Evolutionary conservation across 2,888 invertebrate genomes (phyloP).

Genomic region (Athalia cordata): DNA sequence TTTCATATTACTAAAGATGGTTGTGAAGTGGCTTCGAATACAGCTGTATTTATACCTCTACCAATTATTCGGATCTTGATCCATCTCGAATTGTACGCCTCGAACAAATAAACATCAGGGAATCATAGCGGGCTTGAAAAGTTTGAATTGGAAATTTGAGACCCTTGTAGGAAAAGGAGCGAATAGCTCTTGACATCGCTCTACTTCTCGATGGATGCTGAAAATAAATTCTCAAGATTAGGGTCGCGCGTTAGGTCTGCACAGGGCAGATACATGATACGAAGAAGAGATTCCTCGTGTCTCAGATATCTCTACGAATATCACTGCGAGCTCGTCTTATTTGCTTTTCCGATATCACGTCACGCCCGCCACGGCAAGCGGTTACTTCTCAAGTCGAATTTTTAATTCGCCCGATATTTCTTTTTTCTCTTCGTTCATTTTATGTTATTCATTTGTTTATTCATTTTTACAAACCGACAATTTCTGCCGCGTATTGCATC

Average conservation of each 20-base stretch:
- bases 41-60: not conserved
- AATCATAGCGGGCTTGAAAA: slow-evolving; percentile 18
- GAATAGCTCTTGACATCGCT: slow-evolving; percentile 18
- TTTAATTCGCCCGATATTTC: too few relatives aligned
- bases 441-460: too few relatives aligned
- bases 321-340: too few relatives aligned
- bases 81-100: slow-evolving; percentile 7
- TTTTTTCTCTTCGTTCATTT: too few relatives aligned
- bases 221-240: not conserved
- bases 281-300: too few relatives aligned
- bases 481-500: too few relatives aligned
- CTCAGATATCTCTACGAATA: too few relatives aligned
- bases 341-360: too few relatives aligned
- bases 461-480: too few relatives aligned
- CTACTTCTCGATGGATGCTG: not conserved
- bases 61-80: slow-evolving; percentile 16
- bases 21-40: not conserved
- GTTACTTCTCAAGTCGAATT: too few relatives aligned
- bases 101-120: slow-evolving; percentile 11
- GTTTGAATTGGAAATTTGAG: slow-evolving; percentile 30
- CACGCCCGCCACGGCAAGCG: too few relatives aligned
- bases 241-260: not conserved
- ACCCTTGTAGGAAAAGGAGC: not conserved
- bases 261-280: too few relatives aligned
- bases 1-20: not conserved